Evolutionary conservation across 2,797 vertebrate species (phyloP), one percentile per base, ranked within the genome.

Genomic region (Octomys mimax): DNA sequence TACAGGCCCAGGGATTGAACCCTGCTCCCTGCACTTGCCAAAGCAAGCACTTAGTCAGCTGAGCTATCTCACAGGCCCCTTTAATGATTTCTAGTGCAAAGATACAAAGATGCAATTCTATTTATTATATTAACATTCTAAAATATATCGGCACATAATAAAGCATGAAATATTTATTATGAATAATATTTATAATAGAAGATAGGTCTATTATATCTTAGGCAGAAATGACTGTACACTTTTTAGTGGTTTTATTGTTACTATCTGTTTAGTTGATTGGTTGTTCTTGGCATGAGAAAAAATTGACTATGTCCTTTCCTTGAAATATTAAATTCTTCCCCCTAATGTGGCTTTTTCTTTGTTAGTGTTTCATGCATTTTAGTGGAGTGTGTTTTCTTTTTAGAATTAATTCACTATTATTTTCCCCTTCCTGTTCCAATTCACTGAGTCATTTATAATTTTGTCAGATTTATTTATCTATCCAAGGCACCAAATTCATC

Each of bases 381-480:
- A 92, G 90, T 82, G 87, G 92, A 86, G 75, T 83, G 46, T 80
- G 33, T 96, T 95, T 84, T 83, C 70, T 96, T 95, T 77, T 87
- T 81, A 54, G 70, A 97, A 59, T 82, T 84, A 93, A 80, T 91
- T 97, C 77, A 92, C 91, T 97, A 97, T 97, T 97, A 57, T 95
- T 98, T 98, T 96, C 78, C 82, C 49, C 94, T 89, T 98, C 95
- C 96, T 97, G 95, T 91, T 96, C 71, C 86, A 97, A 93, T 57
- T 95, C 93, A 96, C 92, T 92, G 86, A 98, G 94, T 96, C 97
- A 94, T 96, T 97, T 98, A 57, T 97, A 95, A 97, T 98, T 98
- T 98, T 98, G 97, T 96, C 98, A 97, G 98, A 96, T 98, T 98
- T 97, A 98, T 98, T 98, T 98, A 98, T 98, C 98, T 98, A 98